A percentile compares a stretch with the other conserved stretches of the same genome.
phyloP scores from a whole-genome alignment of 2,113 vertebrate species.

The Jaculus jaculus region DNA sequence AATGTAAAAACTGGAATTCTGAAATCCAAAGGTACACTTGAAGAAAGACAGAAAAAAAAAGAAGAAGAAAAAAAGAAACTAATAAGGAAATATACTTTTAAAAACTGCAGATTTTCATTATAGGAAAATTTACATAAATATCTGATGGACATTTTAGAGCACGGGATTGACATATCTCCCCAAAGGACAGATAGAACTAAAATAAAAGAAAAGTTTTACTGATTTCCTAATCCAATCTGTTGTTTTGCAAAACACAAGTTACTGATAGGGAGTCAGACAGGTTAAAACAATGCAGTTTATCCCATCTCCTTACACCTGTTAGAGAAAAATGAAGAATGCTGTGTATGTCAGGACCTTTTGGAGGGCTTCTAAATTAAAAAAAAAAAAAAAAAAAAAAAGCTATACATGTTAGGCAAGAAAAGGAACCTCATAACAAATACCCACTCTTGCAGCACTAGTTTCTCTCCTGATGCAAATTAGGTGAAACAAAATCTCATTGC shows the following conservation, averaged over 20 bases:
- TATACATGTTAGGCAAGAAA: slow-evolving; percentile 36
- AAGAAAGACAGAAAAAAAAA: slow-evolving; percentile 49
- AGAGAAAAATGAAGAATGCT: not conserved
- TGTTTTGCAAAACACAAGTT: slow-evolving; percentile 25
- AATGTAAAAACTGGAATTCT: slow-evolving; percentile 62
- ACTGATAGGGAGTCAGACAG: slow-evolving; percentile 31
- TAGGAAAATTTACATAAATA: slow-evolving; percentile 45
- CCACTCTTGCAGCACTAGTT: slow-evolving; percentile 48
- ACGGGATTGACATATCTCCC: slow-evolving; percentile 4
- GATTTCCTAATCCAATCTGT: slow-evolving; percentile 17
- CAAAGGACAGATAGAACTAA: not conserved
- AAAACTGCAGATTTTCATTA: slow-evolving; percentile 49
- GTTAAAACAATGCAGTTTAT: slow-evolving; percentile 5
- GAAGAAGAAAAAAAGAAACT: not conserved
- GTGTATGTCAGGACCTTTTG: not conserved
- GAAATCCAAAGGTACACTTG: slow-evolving; percentile 45
- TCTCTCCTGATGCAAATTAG: slow-evolving; percentile 48
- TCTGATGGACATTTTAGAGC: slow-evolving; percentile 3
- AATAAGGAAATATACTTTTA: slow-evolving; percentile 28
- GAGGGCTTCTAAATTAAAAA: slow-evolving; percentile 14
- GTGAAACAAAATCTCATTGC: slow-evolving; percentile 54
- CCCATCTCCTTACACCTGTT: not conserved
- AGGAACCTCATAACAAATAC: slow-evolving; percentile 44
- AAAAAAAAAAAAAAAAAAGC: not conserved
- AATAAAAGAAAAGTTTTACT: slow-evolving; percentile 26